Conservation (phyloP, 2,113 vertebrate species). For the Gallinago undulata region DNA sequence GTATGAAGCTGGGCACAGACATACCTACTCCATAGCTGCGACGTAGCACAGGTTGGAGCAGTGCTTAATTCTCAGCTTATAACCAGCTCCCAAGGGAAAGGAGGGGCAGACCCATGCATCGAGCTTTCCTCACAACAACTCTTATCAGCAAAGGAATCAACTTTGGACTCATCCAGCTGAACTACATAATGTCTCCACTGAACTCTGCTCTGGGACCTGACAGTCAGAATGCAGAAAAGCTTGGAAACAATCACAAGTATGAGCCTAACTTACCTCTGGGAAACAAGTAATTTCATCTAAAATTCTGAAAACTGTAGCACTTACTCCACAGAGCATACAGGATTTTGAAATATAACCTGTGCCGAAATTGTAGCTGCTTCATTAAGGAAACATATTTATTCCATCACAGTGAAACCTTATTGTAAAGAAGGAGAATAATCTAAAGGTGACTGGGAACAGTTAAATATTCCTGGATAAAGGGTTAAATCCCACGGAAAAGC, state of each 20-base stretch:
- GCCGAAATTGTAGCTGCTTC: neutral
- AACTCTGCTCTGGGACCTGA: neutral
- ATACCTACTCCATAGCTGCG: neutral
- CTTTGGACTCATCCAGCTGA: neutral
- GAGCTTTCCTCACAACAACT: neutral
- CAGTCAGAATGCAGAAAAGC: neutral
- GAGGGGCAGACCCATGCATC: neutral
- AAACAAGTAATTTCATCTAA: neutral
- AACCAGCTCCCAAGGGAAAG: neutral
- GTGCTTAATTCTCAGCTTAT: neutral
- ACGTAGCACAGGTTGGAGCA: accelerated
- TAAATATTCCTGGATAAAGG: neutral
- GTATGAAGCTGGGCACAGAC: no score
- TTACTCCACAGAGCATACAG: neutral
- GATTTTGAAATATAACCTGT: neutral
- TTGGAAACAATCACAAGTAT: neutral
- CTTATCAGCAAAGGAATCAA: neutral
- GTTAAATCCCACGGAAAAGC: neutral
- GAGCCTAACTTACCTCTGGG: neutral
- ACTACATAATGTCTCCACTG: neutral
- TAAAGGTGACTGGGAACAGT: neutral
- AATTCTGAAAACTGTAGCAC: neutral
- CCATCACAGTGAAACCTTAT: neutral
- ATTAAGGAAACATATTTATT: neutral
- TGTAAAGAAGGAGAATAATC: neutral